phyloP scores from a whole-genome alignment of 2,888 invertebrate species.

The Clistopyga incitator region DNA sequence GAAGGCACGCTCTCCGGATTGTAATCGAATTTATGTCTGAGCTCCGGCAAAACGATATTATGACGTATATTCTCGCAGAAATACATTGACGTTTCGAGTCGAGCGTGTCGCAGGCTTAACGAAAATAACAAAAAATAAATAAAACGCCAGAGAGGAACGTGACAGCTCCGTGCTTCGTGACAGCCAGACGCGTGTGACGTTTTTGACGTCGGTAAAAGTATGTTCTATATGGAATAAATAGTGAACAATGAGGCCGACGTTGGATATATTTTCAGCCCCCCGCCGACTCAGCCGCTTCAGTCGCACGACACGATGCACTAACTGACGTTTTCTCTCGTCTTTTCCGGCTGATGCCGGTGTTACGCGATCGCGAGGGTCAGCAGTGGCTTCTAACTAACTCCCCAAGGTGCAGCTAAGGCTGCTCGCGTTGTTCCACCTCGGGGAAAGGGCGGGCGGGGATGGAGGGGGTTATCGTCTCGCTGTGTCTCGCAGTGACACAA shows the following conservation, averaged over 20 bases:
- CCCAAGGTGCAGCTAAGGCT: background rate
- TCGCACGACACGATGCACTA: background rate
- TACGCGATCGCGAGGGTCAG: background rate
- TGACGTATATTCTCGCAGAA: conserved; percentile 24
- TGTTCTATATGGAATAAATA: background rate
- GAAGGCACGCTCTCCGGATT: conserved; percentile 30
- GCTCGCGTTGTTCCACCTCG: conserved; percentile 7
- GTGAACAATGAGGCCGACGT: background rate
- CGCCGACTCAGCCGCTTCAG: background rate
- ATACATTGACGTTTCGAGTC: background rate
- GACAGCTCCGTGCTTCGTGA: background rate
- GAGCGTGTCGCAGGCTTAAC: background rate
- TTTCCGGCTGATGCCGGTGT: background rate
- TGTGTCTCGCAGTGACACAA: background rate
- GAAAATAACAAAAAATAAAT: background rate
- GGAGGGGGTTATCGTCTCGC: too few species aligned
- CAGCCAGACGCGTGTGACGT: background rate
- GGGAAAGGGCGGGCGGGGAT: too few species aligned
- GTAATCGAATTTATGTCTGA: conserved; percentile 61
- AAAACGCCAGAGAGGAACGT: background rate
- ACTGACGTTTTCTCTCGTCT: conserved; percentile 1
- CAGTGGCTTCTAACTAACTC: background rate
- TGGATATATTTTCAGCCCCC: background rate
- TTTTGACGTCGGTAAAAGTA: background rate
- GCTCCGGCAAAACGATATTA: conserved; percentile 46